Conservation (phyloP, 2,888 invertebrate genomes). For the Meiosimyza platycephala region DNA sequence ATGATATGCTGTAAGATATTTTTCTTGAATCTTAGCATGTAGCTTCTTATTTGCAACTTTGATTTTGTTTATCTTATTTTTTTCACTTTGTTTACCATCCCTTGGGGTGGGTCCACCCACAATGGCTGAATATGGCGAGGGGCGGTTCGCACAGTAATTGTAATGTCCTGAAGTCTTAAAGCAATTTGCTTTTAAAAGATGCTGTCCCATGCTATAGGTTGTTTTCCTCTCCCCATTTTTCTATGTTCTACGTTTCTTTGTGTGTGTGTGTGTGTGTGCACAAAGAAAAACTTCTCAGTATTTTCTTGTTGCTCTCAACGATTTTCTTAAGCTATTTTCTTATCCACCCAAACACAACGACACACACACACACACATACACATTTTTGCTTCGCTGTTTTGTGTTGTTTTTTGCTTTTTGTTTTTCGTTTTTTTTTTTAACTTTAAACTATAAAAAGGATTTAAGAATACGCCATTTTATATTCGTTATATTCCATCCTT, state of each 20-base stretch:
- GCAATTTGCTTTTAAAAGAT: conserved; percentile 24
- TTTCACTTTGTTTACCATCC: conserved; percentile 33
- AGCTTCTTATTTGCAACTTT: conserved; percentile 42
- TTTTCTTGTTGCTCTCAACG: background rate
- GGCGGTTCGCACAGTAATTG: conserved; percentile 9
- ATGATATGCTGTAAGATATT: background rate
- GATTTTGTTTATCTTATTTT: conserved; percentile 37
- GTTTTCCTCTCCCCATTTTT: background rate
- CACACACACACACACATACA: background rate
- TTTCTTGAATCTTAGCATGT: conserved; percentile 21
- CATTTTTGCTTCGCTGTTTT: background rate
- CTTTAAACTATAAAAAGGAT: conserved; percentile 25
- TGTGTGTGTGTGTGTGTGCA: background rate
- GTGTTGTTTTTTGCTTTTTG: conserved; percentile 5
- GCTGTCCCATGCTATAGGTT: background rate
- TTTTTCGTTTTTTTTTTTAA: conserved; percentile 19
- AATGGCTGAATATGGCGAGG: background rate
- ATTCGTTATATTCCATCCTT: conserved; percentile 10
- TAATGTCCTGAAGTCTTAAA: conserved; percentile 31
- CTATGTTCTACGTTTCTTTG: background rate
- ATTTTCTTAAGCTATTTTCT: conserved; percentile 7
- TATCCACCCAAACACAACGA: background rate
- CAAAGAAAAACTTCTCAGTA: conserved; percentile 4
- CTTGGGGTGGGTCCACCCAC: conserved; percentile 21
- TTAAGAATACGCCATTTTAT: conserved; percentile 41